Percentiles rank a stretch among this genome's conserved stretches.
Conservation (phyloP, 2,797 vertebrate genomes). For the Buphagus erythrorhynchus region DNA sequence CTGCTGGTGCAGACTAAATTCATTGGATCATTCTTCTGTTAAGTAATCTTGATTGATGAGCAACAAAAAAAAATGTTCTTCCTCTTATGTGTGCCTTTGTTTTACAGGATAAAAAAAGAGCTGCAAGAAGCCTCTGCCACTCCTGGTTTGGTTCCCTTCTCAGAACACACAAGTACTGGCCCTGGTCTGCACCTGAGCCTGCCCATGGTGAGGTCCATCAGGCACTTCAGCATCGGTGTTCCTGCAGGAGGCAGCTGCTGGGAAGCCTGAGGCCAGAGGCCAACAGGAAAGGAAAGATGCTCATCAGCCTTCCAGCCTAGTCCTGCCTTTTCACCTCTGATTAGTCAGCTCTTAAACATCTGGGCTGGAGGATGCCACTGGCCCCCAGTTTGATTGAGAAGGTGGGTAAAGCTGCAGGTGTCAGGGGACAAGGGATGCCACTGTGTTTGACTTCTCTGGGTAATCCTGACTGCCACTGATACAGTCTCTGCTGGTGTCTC, state of each 20-base stretch:
- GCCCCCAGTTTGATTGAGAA: not conserved
- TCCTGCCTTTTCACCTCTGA: conserved; percentile 2
- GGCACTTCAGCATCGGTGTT: not conserved
- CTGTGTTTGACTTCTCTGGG: not conserved
- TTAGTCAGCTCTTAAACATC: not conserved
- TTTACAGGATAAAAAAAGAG: not conserved
- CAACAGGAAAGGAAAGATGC: not conserved
- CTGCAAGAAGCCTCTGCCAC: not conserved
- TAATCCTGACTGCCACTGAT: not conserved
- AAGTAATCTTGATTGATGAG: not conserved
- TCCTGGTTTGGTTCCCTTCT: not conserved
- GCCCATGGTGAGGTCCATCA: not conserved
- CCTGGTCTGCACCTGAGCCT: not conserved
- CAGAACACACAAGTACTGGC: not conserved
- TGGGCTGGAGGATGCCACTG: not conserved
- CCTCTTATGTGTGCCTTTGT: not conserved
- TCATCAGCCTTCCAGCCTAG: not conserved
- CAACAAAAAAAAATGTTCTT: not conserved
- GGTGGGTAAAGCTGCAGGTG: not conserved
- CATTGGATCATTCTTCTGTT: not conserved
- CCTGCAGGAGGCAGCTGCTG: not conserved
- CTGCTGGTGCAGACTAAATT: not conserved
- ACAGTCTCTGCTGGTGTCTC: not conserved
- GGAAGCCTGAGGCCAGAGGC: not conserved
- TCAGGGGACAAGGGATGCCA: not conserved